phyloP scores from a whole-genome alignment of 2,797 vertebrate genomes.

The Hypotaenidia philippensis region DNA sequence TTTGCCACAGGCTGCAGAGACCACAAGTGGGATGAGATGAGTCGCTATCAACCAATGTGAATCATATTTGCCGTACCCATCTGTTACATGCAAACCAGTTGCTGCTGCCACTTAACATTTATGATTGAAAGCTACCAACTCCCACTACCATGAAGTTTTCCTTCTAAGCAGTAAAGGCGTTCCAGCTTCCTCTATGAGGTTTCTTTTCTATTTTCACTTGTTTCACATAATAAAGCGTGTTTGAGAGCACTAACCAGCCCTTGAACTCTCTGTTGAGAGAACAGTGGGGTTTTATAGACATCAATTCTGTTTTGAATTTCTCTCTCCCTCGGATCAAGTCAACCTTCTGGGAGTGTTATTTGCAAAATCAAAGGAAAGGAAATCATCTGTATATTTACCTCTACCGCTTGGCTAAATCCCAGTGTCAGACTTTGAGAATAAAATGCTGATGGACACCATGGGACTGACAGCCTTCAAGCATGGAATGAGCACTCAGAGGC shows the following conservation, averaged over 20 bases:
- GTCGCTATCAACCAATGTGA: background rate
- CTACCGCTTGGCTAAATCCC: background rate
- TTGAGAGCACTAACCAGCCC: background rate
- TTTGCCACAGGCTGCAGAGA: background rate
- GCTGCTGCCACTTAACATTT: background rate
- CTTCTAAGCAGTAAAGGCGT: background rate
- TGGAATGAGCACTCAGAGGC: background rate
- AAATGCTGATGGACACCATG: background rate
- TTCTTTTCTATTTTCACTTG: background rate
- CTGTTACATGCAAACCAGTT: background rate
- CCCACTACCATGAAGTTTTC: background rate
- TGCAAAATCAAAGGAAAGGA: background rate
- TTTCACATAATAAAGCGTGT: background rate
- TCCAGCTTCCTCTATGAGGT: background rate
- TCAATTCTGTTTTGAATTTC: background rate
- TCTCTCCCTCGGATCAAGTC: background rate
- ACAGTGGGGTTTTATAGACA: fast-evolving
- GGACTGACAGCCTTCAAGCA: background rate
- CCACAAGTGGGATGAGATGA: background rate
- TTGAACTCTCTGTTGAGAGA: background rate
- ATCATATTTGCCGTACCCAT: constrained; percentile 6
- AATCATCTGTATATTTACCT: background rate
- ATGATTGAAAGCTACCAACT: background rate
- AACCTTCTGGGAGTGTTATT: background rate
- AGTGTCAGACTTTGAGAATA: background rate